Conservation (phyloP, 2,113 vertebrate genomes). For the Otus sunia region DNA sequence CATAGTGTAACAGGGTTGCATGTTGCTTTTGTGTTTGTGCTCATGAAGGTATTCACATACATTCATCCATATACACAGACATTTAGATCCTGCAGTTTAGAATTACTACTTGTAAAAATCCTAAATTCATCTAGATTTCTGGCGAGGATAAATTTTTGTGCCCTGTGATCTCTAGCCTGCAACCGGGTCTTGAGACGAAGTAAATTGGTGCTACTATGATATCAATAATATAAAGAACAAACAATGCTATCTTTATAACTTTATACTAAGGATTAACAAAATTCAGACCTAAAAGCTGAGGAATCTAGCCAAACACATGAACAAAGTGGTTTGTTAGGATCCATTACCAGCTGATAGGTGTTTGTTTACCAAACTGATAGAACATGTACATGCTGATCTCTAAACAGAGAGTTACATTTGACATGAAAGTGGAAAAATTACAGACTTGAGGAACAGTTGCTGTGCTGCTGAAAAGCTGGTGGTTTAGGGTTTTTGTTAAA, state of each 20-base stretch:
- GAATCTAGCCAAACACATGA: neutral
- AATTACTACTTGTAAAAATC: neutral
- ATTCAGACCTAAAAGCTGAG: neutral
- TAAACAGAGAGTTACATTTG: neutral
- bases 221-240: neutral
- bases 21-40: neutral
- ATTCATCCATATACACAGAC: neutral
- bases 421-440: neutral
- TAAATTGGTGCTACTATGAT: neutral
- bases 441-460: neutral
- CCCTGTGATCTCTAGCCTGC: neutral
- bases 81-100: neutral
- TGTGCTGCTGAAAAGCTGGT: neutral
- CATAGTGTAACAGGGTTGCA: neutral
- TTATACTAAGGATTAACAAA: neutral
- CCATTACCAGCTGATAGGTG: neutral
- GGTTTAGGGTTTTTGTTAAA: neutral
- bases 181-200: neutral
- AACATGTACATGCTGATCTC: neutral
- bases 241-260: neutral
- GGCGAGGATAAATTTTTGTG: neutral
- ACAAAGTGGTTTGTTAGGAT: neutral
- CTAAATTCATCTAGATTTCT: neutral
- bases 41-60: neutral
- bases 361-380: neutral